Evolutionary conservation across 2,888 invertebrate genomes (phyloP), one percentile per base, ranked within the genome.

Genomic region (Ornithoptera alexandrae): DNA sequence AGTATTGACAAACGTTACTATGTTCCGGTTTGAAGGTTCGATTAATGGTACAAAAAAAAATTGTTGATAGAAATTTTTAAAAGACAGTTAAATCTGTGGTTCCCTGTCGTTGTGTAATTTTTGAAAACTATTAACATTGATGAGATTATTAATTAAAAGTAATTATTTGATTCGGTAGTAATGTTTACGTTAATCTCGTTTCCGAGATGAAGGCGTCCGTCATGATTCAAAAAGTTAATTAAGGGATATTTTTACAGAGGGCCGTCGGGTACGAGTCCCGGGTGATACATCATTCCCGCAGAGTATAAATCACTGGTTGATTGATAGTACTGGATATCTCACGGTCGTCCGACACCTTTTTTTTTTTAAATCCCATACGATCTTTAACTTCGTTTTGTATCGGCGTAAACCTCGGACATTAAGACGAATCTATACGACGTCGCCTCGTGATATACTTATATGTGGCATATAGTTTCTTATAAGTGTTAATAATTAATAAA

Each of bases 161-260:
- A 72, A 57, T 68, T 59, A 24, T 59, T 68, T 63, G 39, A 71
- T 71, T 62, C 62, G 30, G 58, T 68, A 68, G 63, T 67, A 57
- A 62, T 62, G 1, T 62, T 78, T 78, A 68, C 74, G 72, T 71
- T 73, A 70, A 79, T 76, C 73, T 73, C 76, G 53, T 64, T 10
- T 72, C 74, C 73, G 78, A 85, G 81, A 87, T 89, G 85, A 86
- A 88, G 88, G 89, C 83, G 89, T 89, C 87, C 85, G 84, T 92
- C 90, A 89, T 89, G 88, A 84, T 88, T 87, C 86, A 85, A 67
- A 92, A 91, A 91, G 91, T 92, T 92, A 92, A 92, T 92, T 92
- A 92, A 89, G 87, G 84, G 85, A 89, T 87, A 86, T 88, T 89
- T 85, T 87, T 84, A 84, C 86, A 84, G 82, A 78, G 81, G 81